These are phyloP conservation scores for Chromobotia macracanthus DNA, from an alignment of 2,797 vertebrate species.

Conservation along the genomic window DNA sequence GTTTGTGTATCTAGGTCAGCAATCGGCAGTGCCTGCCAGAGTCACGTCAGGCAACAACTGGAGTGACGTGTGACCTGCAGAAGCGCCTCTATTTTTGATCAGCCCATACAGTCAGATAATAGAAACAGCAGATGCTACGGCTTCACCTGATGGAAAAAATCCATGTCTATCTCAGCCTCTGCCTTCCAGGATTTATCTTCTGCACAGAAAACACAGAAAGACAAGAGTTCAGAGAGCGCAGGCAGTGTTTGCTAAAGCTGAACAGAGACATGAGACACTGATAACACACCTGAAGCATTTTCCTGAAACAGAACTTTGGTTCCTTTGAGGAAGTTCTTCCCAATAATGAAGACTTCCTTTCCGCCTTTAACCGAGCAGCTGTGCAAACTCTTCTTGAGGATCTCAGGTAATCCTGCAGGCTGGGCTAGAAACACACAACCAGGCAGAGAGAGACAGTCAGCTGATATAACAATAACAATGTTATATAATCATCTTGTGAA, in stretches of 20 bases:
- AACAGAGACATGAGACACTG: slow-evolving; percentile 1
- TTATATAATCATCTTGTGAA: background rate
- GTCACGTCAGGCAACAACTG: slow-evolving; percentile 34
- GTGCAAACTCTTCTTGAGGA: slow-evolving; percentile 97
- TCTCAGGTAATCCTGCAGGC: slow-evolving; percentile 96
- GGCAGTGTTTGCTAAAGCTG: background rate
- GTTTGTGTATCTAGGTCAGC: slow-evolving; percentile 45
- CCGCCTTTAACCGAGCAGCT: slow-evolving; percentile 91
- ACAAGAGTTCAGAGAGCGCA: slow-evolving; percentile 10
- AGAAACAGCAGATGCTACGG: slow-evolving; percentile 17
- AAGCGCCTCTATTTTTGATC: slow-evolving; percentile 44
- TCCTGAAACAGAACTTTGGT: slow-evolving; percentile 99
- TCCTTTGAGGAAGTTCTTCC: slow-evolving; percentile 99
- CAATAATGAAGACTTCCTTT: slow-evolving; percentile 96
- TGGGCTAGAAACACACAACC: slow-evolving; percentile 81
- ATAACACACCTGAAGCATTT: slow-evolving; percentile 84
- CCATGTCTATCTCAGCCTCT: slow-evolving; percentile 99
- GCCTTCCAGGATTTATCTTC: slow-evolving; percentile 97
- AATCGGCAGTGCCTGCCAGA: slow-evolving; percentile 13
- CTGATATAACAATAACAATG: background rate
- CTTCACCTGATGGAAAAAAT: slow-evolving; percentile 97
- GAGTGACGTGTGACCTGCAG: slow-evolving; percentile 20
- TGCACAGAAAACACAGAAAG: slow-evolving; percentile 58
- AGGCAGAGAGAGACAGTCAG: background rate
- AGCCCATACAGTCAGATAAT: slow-evolving; percentile 35